Base-by-base conservation (phyloP, 2,113 vertebrate species). In the Oxygymnocypris stewartii region DNA sequence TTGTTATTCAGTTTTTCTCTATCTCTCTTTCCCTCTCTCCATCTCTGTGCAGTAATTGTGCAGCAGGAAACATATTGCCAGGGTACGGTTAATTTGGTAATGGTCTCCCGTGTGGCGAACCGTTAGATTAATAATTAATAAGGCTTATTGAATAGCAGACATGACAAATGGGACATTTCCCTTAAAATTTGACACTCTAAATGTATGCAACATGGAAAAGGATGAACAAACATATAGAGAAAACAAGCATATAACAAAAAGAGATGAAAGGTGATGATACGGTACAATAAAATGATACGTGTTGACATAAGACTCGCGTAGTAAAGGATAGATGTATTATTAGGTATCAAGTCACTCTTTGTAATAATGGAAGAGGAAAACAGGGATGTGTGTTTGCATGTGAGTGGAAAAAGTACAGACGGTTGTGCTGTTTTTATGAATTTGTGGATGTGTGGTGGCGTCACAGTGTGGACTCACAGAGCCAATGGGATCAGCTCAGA, bases 401-500 rank as follows among this genome's bases (percentile, higher is more conserved):
- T 42, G 23, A 81, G 85, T 51, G 87, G 82, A 76, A 51, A 57
- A 49, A 42, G 20, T 83, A 86, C 88, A 73, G 82, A 90, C 84
- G 90, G 90, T 91, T 87, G 88, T 88, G 91, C 91, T 90, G 86
- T 88, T 88, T 88, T 89, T 87, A 94, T 91, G 92, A 94, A 91
- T 90, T 87, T 88, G 89, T 80, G 90, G 91, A 92, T 90, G 93
- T 93, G 84, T 86, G 92, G 90, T 94, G 92, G 92, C 91, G 93
- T 91, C 92, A 95, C 91, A 93, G 93, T 87, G 90, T 91, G 91
- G 86, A 89, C 87, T 88, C 82, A 85, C 87, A 87, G 77, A 85
- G 82, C 85, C 83, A 88, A 77, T 90, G 89, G 78, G 87, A 84
- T 90, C 85, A 86, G 71, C 78, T 85, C 69, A 57, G 85, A 65